These are phyloP conservation scores for Toxostoma redivivum DNA, from an alignment of 2,113 vertebrate species.

Conservation along the genomic window DNA sequence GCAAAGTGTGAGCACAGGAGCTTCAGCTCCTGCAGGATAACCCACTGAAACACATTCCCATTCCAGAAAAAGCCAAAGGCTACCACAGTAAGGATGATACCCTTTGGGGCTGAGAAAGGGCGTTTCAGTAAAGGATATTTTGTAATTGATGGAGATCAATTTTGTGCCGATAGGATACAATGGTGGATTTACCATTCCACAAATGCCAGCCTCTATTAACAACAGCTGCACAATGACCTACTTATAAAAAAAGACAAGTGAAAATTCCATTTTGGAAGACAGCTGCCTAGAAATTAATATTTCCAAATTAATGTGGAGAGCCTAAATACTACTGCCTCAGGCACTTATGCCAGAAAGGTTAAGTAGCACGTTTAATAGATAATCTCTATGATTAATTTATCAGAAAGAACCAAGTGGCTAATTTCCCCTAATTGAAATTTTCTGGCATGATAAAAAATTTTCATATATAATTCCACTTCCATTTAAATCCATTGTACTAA, in stretches of 20 bases:
- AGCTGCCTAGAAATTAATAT: conserved; percentile 51
- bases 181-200: conserved; percentile 16
- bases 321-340: conserved; percentile 32
- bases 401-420: conserved; percentile 30
- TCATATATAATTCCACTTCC: conserved; percentile 30
- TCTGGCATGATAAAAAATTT: conserved; percentile 4
- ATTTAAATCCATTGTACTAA: conserved; percentile 7
- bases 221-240: conserved; percentile 51
- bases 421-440: conserved; percentile 47
- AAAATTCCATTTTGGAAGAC: conserved; percentile 52
- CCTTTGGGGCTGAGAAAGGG: background rate
- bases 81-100: background rate
- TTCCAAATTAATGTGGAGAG: conserved; percentile 35
- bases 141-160: background rate
- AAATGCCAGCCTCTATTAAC: conserved; percentile 35
- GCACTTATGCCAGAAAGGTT: conserved; percentile 49
- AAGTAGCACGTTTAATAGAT: conserved; percentile 51
- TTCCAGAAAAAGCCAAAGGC: conserved; percentile 3
- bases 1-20: background rate
- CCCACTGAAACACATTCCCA: background rate
- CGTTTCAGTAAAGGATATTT: background rate
- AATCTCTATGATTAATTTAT: conserved; percentile 63
- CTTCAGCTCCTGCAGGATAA: background rate
- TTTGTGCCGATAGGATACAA: background rate
- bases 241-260: conserved; percentile 35